These are phyloP conservation scores for Montipora capricornis DNA, from an alignment of 64 coral and sea anemone species.

Conservation along the genomic window DNA sequence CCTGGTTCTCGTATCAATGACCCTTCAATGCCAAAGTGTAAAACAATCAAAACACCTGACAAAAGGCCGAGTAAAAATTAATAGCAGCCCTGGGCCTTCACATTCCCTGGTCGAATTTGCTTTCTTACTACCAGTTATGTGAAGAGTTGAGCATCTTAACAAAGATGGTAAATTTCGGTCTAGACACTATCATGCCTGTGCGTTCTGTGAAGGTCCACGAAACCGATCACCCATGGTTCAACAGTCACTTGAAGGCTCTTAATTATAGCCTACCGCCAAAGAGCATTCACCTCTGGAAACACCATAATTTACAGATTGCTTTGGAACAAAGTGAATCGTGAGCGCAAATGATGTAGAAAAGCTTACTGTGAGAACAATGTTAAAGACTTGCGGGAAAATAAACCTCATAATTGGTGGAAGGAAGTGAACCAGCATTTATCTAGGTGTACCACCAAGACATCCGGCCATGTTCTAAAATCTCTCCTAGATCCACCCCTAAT, in stretches of 20 bases:
- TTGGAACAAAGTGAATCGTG: neutral
- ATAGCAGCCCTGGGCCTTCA: neutral
- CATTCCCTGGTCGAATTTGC: neutral
- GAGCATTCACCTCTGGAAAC: neutral
- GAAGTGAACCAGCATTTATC: neutral
- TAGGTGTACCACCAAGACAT: neutral
- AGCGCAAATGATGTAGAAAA: neutral
- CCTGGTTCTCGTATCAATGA: too few relatives aligned
- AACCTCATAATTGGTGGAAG: neutral
- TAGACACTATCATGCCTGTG: neutral
- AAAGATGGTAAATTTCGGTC: neutral
- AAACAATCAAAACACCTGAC: neutral
- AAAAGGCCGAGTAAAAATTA: neutral
- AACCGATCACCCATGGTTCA: neutral
- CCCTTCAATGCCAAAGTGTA: neutral
- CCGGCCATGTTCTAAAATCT: neutral
- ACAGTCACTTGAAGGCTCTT: neutral
- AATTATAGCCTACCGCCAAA: neutral
- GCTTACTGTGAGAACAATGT: neutral
- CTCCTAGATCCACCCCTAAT: neutral
- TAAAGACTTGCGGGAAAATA: neutral
- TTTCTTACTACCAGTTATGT: neutral
- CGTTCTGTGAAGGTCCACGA: neutral
- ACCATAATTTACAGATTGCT: neutral
- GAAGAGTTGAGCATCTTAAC: neutral